phyloP scores from a whole-genome alignment of 2,113 vertebrate genomes.

The Heterocephalus glaber region DNA sequence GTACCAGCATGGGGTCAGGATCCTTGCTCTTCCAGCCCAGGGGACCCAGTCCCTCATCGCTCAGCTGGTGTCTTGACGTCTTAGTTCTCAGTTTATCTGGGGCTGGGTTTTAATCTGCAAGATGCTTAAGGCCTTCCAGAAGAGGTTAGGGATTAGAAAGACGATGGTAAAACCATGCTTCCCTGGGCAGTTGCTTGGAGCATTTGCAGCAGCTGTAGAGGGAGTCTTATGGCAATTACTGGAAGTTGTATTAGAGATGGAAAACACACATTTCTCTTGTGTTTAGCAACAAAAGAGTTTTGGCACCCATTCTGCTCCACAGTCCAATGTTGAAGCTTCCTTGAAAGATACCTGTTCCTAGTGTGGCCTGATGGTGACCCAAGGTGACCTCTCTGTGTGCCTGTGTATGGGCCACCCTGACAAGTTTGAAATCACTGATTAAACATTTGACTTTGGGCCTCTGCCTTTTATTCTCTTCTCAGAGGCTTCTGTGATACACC shows the following conservation, averaged over 20 bases:
- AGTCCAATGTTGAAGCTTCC: not conserved
- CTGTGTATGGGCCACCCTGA: not conserved
- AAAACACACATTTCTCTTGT: not conserved
- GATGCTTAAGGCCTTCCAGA: not conserved
- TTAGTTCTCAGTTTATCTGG: not conserved
- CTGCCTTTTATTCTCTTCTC: not conserved
- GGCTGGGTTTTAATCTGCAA: not conserved
- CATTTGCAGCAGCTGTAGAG: not conserved
- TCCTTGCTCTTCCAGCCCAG: not conserved
- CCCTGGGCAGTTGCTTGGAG: not conserved
- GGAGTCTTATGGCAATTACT: not conserved
- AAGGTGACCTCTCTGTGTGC: not conserved
- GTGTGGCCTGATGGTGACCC: not conserved
- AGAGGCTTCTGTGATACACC: not conserved
- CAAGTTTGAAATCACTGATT: not conserved
- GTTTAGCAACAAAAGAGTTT: not conserved
- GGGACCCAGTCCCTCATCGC: not conserved
- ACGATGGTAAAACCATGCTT: not conserved
- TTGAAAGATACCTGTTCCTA: slow-evolving; percentile 3
- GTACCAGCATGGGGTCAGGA: not conserved
- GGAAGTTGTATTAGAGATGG: not conserved
- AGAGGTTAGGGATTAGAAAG: not conserved
- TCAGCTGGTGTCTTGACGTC: not conserved
- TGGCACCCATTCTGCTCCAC: not conserved
- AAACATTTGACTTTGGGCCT: not conserved